Base-by-base conservation (phyloP, 2,797 vertebrate species). In the Darevskia mixta region DNA sequence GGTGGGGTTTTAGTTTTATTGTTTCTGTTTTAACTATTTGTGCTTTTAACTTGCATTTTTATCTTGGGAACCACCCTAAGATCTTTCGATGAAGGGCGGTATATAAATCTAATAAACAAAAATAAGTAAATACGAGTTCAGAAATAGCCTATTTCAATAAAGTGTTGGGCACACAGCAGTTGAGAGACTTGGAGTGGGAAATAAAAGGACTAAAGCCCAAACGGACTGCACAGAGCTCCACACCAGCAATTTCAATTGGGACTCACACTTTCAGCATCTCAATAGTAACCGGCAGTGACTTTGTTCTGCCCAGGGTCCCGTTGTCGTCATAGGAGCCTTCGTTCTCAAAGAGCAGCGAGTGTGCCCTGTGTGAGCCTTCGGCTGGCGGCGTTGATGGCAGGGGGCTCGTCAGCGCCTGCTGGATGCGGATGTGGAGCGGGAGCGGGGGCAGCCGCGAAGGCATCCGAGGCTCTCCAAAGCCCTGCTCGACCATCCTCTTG, bases 191-290 rank as follows among this genome's bases (percentile, higher is more conserved):
- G 25, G 5, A 43, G 18, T 29, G 8, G 61, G 61, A 23, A 18
- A 23, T 5, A 20, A 58, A 23, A 43, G 5, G 17, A 25, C 27
- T n/a, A 5, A 8, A 55, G 66, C 17, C n/a, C 0, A 11, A 69
- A 49, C 17, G 1, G 3, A 69, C 5, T 3, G 23, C 49, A n/a
- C 41, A 45, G 8, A 1, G 3, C 8, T 58, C 9, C 25, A 8
- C 17, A 8, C 55, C 7, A 61, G 38, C 15, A 3, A 88, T 27
- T 35, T 49, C n/a, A 38, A 85, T 20, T 1, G 17, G 27, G 83
- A 98, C 98, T 98, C 96, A 99, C 99, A 99, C 97, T 97, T 99
- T 99, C 20, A 99, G 97, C 89, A 98, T 98, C 93, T 99, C 98
- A 61, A 99, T 98, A 96, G 98, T 99, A 95, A 99, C 96, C 4